phyloP scores from a whole-genome alignment of 2,888 invertebrate genomes.

The Xiphydria camelus region DNA sequence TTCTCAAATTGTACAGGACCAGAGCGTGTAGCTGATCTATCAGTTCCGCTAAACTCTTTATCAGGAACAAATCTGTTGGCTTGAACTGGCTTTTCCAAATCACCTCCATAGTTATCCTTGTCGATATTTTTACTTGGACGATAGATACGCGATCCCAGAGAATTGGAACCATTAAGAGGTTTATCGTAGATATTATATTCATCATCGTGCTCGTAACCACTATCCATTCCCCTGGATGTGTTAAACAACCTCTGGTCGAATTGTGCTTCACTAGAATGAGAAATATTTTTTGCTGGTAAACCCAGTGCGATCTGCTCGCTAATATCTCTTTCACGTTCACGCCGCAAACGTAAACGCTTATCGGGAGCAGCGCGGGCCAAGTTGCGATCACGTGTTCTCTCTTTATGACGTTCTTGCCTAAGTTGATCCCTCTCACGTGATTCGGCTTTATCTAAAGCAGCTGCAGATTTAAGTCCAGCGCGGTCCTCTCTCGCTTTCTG shows the following conservation, averaged over 20 bases:
- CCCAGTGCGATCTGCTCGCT: slow-evolving; percentile 98
- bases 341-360: slow-evolving; percentile 84
- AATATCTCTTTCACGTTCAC: slow-evolving; percentile 93
- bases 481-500: slow-evolving; percentile 95
- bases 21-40: slow-evolving; percentile 71
- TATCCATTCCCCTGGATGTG: slow-evolving; percentile 89
- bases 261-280: slow-evolving; percentile 73
- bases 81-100: slow-evolving; percentile 85
- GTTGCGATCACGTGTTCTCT: slow-evolving; percentile 90
- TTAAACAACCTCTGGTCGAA: slow-evolving; percentile 97
- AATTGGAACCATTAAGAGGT: slow-evolving; percentile 91
- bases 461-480: slow-evolving; percentile 72
- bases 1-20: slow-evolving; percentile 97
- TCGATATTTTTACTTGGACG: slow-evolving; percentile 86
- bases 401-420: slow-evolving; percentile 86
- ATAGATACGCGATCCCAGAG: slow-evolving; percentile 87
- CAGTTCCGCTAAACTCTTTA: slow-evolving; percentile 94
- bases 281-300: slow-evolving; percentile 78
- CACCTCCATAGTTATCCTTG: slow-evolving; percentile 87
- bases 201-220: slow-evolving; percentile 96
- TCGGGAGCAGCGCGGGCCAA: slow-evolving; percentile 92
- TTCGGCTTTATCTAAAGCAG: slow-evolving; percentile 63
- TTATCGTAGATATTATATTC: slow-evolving; percentile 98
- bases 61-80: slow-evolving; percentile 95
- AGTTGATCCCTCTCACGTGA: slow-evolving; percentile 83